A percentile compares a stretch with the other conserved stretches of the same genome.
These are phyloP conservation scores for Malaclemys terrapin DNA, from an alignment of 2,113 vertebrate species.

Conservation along the genomic window DNA sequence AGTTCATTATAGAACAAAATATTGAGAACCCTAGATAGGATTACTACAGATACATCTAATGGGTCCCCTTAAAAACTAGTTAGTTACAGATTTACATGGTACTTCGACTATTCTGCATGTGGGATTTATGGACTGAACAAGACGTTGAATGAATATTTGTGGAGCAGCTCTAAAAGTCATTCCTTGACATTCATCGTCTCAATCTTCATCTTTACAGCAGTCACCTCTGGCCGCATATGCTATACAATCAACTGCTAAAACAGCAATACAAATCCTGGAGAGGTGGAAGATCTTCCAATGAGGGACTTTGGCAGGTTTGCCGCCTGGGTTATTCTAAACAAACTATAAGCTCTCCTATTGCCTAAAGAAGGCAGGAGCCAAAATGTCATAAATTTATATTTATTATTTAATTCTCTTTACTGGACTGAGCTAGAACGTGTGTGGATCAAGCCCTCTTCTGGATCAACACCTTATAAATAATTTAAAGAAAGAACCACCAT, in stretches of 20 bases:
- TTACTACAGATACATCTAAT: neutral
- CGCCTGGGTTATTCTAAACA: neutral
- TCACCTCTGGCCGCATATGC: neutral
- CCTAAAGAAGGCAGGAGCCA: neutral
- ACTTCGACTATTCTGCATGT: neutral
- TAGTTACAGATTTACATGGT: neutral
- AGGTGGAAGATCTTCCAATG: neutral
- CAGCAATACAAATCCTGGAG: neutral
- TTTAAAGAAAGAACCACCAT: neutral
- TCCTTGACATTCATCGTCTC: slow-evolving; percentile 24
- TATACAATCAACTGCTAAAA: neutral
- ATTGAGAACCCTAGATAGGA: neutral
- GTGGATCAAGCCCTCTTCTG: neutral
- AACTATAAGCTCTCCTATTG: neutral
- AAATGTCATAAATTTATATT: neutral
- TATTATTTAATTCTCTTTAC: neutral
- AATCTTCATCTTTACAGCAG: neutral
- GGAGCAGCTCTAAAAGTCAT: neutral
- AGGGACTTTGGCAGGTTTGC: neutral
- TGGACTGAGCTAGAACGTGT: neutral
- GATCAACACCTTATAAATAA: neutral
- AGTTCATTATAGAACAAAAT: neutral
- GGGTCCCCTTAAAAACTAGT: neutral
- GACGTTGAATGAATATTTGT: neutral
- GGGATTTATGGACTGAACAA: neutral